These are phyloP conservation scores for Brachionichthys hirsutus DNA, from an alignment of 2,113 vertebrate genomes.

Conservation along the genomic window DNA sequence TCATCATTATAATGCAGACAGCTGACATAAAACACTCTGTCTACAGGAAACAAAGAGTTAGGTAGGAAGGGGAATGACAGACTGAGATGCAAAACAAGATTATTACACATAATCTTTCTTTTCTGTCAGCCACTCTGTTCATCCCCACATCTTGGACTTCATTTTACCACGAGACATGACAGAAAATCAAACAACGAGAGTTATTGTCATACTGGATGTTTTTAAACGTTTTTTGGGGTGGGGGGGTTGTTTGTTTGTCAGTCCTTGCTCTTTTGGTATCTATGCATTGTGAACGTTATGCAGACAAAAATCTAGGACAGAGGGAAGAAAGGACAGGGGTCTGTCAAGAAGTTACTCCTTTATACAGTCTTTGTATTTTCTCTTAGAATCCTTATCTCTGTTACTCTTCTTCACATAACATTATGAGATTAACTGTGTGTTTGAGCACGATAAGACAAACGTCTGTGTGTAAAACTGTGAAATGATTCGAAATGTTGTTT, in stretches of 20 bases:
- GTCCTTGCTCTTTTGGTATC: slow-evolving; percentile 9
- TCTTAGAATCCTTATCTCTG: neutral
- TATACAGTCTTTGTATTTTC: slow-evolving; percentile 1
- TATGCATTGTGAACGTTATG: neutral
- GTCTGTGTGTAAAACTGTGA: neutral
- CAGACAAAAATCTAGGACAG: neutral
- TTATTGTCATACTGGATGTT: neutral
- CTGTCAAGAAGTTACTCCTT: neutral
- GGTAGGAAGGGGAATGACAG: neutral
- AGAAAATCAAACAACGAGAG: slow-evolving; percentile 11
- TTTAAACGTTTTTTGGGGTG: neutral
- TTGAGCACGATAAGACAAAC: neutral
- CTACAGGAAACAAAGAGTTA: slow-evolving; percentile 36
- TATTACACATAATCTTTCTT: slow-evolving; percentile 4
- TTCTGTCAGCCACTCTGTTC: neutral
- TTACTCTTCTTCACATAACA: slow-evolving; percentile 3
- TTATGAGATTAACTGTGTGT: slow-evolving; percentile 1
- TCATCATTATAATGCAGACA: slow-evolving; percentile 67
- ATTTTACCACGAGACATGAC: neutral
- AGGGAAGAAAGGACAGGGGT: neutral
- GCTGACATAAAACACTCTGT: slow-evolving; percentile 64
- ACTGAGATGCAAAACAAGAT: neutral
- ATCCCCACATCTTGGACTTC: neutral
- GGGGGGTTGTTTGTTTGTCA: no score
- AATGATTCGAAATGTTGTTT: slow-evolving; percentile 22